A percentile compares a stretch with the other conserved stretches of the same genome.
Conservation (phyloP, 1,140 invertebrate species). For the Doryteuthis pealeii region DNA sequence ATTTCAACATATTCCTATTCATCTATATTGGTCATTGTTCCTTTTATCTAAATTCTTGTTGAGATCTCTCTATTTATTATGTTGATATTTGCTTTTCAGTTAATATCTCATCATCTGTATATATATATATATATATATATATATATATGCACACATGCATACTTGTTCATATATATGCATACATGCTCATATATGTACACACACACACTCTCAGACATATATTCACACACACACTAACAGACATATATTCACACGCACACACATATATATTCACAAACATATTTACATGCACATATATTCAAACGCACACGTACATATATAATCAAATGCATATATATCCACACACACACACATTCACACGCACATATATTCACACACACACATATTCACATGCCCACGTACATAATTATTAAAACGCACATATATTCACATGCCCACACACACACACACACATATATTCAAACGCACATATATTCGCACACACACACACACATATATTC, state of each 20-base stretch:
- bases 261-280: background rate
- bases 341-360: background rate
- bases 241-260: background rate
- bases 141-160: too few species aligned
- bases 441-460: background rate
- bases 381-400: background rate
- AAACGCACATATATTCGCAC: background rate
- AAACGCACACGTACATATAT: background rate
- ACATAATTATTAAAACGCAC: background rate
- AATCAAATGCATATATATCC: background rate
- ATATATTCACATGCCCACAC: background rate
- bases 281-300: background rate
- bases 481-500: background rate
- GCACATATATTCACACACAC: background rate
- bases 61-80: too few species aligned
- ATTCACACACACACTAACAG: background rate
- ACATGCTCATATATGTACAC: background rate
- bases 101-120: too few species aligned
- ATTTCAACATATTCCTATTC: too few species aligned
- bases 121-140: too few species aligned
- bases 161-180: too few species aligned
- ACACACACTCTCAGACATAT: background rate
- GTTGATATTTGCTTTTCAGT: too few species aligned
- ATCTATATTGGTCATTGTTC: too few species aligned
- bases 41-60: too few species aligned